A percentile compares a stretch with the other conserved stretches of the same genome.
These are phyloP conservation scores for Thereva nobilitata DNA, from an alignment of 2,888 invertebrate genomes.

Conservation along the genomic window DNA sequence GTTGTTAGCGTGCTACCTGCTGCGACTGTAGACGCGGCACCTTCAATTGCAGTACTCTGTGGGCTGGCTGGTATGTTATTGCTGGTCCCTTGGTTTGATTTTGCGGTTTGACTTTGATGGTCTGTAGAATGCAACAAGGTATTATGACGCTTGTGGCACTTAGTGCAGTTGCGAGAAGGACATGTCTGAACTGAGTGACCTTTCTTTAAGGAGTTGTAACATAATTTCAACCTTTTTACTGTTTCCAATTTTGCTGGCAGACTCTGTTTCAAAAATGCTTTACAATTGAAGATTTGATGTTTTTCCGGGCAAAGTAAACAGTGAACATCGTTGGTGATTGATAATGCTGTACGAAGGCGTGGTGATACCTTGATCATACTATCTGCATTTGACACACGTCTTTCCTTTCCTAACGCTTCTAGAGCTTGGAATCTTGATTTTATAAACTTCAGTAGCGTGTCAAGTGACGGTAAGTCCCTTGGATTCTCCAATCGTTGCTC, in stretches of 20 bases:
- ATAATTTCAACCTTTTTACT: neutral
- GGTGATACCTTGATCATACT: neutral
- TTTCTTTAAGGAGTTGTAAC: neutral
- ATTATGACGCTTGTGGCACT: neutral
- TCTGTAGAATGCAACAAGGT: neutral
- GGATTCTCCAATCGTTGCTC: too few relatives aligned
- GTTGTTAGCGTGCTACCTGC: too few relatives aligned
- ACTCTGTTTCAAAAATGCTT: neutral
- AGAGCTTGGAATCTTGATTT: neutral
- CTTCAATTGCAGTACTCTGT: too few relatives aligned
- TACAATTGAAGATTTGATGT: neutral
- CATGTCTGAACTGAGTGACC: neutral
- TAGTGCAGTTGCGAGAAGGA: neutral
- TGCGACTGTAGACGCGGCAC: too few relatives aligned
- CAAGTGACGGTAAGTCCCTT: too few relatives aligned
- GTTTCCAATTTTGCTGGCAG: neutral
- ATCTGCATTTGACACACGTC: neutral
- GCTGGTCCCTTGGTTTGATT: neutral
- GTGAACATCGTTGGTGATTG: neutral
- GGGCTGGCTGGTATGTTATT: neutral
- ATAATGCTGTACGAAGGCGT: neutral
- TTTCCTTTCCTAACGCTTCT: neutral
- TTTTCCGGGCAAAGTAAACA: neutral
- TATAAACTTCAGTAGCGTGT: too few relatives aligned
- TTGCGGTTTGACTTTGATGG: neutral